Base-by-base conservation (phyloP, 2,797 vertebrate species). In the Lagodon rhomboides region DNA sequence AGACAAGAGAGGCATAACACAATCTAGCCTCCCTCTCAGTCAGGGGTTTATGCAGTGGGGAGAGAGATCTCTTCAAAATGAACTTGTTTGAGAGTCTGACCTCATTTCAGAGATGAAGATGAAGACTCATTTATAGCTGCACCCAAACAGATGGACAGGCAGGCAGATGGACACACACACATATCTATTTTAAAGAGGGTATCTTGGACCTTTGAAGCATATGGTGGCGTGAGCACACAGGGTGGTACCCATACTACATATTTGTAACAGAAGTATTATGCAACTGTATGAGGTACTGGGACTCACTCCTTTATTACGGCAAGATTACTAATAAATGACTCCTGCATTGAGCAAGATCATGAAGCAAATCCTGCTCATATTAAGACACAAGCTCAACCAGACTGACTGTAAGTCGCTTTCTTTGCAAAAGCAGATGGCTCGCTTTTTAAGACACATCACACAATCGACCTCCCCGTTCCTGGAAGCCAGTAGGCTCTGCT, bases 401-500 rank as follows among this genome's bases (percentile, higher is more conserved):
- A 80, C 67, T 68, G 50, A 43, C 38, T 46, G 68, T 18, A 55
- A 73, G 44, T 86, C 54, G 22, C 80, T 83, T 87, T 65, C 70
- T 63, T 83, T 86, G 34, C 65, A 73, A 83, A 82, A 85, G 74
- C 79, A 87, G 87, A 90, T 87, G 84, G 64, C 72, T 85, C 6
- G 17, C 71, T 85, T 80, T 84, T 80, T 84, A 79, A 84, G 82
- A 88, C 46, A 73, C 70, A 70, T 80, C 79, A 81, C 81, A 87
- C 73, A 87, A 92, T 82, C 76, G 70, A 90, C 93, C 89, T 92
- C 86, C 77, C 66, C 38, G 1, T 86, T 92, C 78, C 86, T 84
- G 70, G 86, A 85, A 92, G 89, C 89, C 87, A 91, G 81, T 89
- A 87, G 90, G 90, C 89, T 94, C 88, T 90, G 86, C 87, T 92